These are phyloP conservation scores for Sebastes kiyomatsui DNA, from an alignment of 2,797 vertebrate species.

Conservation along the genomic window DNA sequence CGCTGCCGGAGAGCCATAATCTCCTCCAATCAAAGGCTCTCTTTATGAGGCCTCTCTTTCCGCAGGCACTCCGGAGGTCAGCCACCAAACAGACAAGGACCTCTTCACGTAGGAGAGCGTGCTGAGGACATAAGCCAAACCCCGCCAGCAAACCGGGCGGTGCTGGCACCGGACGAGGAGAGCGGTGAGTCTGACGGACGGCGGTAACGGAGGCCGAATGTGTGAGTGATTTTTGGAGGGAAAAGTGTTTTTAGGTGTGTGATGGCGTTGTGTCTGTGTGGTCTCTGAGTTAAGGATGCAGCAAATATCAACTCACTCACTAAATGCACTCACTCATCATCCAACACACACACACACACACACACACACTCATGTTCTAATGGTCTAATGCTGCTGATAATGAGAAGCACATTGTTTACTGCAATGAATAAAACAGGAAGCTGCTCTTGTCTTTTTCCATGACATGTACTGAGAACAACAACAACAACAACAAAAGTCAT, in stretches of 20 bases:
- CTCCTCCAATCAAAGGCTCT: conserved; percentile 54
- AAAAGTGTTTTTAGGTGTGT: background rate
- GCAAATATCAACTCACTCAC: conserved; percentile 21
- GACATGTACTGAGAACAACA: background rate
- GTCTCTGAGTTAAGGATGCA: conserved; percentile 31
- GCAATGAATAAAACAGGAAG: background rate
- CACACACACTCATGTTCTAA: background rate
- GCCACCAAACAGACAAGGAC: conserved; percentile 49
- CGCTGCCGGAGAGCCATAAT: conserved; percentile 18
- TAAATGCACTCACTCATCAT: conserved; percentile 33
- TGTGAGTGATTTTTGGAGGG: conserved; percentile 12
- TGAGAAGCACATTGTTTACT: conserved; percentile 26
- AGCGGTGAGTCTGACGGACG: conserved; percentile 1
- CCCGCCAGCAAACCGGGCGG: background rate
- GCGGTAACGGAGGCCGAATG: conserved; percentile 4
- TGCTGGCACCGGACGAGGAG: background rate
- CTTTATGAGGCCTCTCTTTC: conserved; percentile 41
- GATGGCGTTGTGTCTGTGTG: background rate
- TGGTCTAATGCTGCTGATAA: conserved; percentile 8
- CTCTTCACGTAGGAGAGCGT: conserved; percentile 42
- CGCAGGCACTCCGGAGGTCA: conserved; percentile 39
- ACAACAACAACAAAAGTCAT: background rate
- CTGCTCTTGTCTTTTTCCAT: conserved; percentile 10
- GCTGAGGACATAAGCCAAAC: conserved; percentile 17
- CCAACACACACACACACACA: background rate